Base-by-base conservation (phyloP, 2,797 vertebrate genomes). In the Nyctalus aviator region DNA sequence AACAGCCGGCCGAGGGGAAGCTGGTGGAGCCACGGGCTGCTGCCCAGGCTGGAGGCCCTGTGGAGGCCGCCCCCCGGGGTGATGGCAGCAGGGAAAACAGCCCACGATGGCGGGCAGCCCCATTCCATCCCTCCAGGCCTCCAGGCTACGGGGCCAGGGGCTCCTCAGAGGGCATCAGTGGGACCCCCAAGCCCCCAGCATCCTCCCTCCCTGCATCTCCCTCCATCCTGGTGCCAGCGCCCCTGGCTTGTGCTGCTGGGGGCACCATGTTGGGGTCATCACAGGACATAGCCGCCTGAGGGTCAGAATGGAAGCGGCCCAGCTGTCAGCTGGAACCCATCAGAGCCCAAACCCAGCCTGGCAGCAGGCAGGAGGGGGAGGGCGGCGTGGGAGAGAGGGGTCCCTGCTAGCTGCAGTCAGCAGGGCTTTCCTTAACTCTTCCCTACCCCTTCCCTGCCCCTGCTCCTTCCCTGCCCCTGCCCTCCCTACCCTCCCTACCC, bases 311-410 rank as follows among this genome's bases (percentile, higher is more conserved):
- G 44, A 94, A 88, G 95, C 88, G 95, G 93, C 73, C 93, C 77
- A 93, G 78, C 96, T 97, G 97, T 98, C 97, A 97, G 97, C 97
- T 98, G 98, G 98, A 98, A 98, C 95, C 97, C 98, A 98, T 98
- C 97, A 97, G 93, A 96, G 96, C 95, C 97, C 96, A 97, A 97
- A 88, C 97, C 96, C 78, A 93, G 96, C 96, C 96, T 97, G 96
- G 97, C 96, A 96, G 97, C 96, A 68, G 0, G 23, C 88, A 68
- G 94, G 79, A 95, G 73, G 87, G 96, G 94, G 97, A 96, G 84
- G 78, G 84, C 8, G 8, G 86, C 84, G 92, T 57, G 84, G 85
- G 78, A 84, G 92, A 82, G 95, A 95, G 94, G 81, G 95, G 93
- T 92, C 86, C 84, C 90, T 57, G 55, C 4, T 4, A 25, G 3